Base-by-base conservation (phyloP, 2,113 vertebrate genomes). In the Gadus macrocephalus region DNA sequence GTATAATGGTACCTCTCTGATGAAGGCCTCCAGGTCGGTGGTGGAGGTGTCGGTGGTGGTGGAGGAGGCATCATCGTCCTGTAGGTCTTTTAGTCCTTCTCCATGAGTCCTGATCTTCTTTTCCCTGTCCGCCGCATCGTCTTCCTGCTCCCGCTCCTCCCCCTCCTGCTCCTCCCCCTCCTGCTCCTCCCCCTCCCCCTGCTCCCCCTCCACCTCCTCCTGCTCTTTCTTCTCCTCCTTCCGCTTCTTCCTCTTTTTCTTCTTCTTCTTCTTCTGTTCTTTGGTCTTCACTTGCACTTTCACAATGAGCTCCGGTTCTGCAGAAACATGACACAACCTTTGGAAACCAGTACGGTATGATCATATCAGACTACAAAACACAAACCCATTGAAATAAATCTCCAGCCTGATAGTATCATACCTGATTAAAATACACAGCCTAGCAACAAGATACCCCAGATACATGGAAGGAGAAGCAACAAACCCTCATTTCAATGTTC, bases 21-120 rank as follows among this genome's bases (percentile, higher is more conserved):
- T 86, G 86, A 90, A 92, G 3, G 93, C 86, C 73, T 99, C 97
- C 79, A 94, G 91, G 31, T 99, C 97, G 3, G 97, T 97, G 80
- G 95, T 99, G 67, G 97, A 99, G 72, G 97, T 96, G 91, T 99
- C 97, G 14, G 97, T 99, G 73, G 97, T 99, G 12, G 96, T 99
- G 78, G 97, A 99, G 81, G 97, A 99, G 89, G 95, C 97, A 91
- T 99, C 97, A 15, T 99, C 97, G 17, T 92, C 96, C 84, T 95
- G 80, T 17, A 91, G 89, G 74, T 98, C 96, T 72, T 96, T 97
- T 9, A 95, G 88, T 69, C 97, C 96, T 11, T 97, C 96, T 31
- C 95, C 93, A 67, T 89, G 94, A 42, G 85, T 89, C 81, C 93
- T 96, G 73, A 85, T 91, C 75, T 93, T 92, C n/a, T 84, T 87